Evolutionary conservation across 2,113 vertebrate species (phyloP), one percentile per base, ranked within the genome.

Genomic region (Equus quagga): DNA sequence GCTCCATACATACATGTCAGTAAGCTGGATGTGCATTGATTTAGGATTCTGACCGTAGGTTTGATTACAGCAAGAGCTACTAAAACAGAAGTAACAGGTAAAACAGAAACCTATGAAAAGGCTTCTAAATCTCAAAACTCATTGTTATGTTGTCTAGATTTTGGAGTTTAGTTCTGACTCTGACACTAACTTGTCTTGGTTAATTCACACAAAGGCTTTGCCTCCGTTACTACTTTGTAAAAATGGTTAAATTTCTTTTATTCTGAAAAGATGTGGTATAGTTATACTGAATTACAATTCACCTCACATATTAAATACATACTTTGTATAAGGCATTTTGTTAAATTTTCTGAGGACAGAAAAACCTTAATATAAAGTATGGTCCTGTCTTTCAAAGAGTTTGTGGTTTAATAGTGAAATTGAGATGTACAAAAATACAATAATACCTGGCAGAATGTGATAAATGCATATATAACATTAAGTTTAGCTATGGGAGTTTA

Each of bases 251-350:
- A 78, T 41, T 89, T 73, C 49, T 95, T 96, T 89, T 86, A 60
- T 64, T 89, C 64, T 89, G 89, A 97, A 70, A 94, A 89, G 49
- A 85, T 82, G 69, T 69, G 24, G 36, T 65, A 3, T 41, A 33
- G 18, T 86, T 96, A 28, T 54, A 15, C 3, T 96, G 67, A 96
- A 89, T 91, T 80, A 60, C 87, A 86, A 81, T 96, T 95, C 36
- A 93, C 3, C 36, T 31, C 7, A 9, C 4, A 4, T 78, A 36
- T 18, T 94, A 23, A 72, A 41, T 81, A 36, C 49, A 31, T 56
- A 28, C 28, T 69, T 6, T 86, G 19, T 69, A 14, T 62, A 82
- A 91, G 51, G n/a, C 23, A 79, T 97, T 96, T 95, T 76, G 28
- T 87, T 90, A 80, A 85, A 92, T 90, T 64, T 2, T 89, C 14